These are phyloP conservation scores for Acanthochromis polyacanthus DNA, from an alignment of 2,113 vertebrate genomes.

Conservation along the genomic window DNA sequence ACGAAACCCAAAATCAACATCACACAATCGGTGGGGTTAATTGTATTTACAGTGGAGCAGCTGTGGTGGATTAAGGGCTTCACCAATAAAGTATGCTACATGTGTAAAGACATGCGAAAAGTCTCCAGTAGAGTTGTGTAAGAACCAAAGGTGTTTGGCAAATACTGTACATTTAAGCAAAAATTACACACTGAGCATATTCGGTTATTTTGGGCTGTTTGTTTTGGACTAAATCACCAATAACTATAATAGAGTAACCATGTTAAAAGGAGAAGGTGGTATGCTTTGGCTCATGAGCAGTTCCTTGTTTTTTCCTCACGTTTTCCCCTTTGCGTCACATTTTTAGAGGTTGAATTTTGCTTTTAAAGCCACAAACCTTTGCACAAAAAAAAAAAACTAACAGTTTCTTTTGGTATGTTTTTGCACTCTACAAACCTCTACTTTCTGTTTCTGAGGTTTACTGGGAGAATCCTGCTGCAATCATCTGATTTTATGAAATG, in stretches of 20 bases:
- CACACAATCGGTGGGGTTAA: slow-evolving; percentile 70
- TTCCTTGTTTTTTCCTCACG: not conserved
- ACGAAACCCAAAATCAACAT: slow-evolving; percentile 73
- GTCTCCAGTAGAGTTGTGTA: not conserved
- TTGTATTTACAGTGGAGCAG: slow-evolving; percentile 76
- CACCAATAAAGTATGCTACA: slow-evolving; percentile 29
- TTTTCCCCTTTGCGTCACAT: not conserved
- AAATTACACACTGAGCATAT: not conserved
- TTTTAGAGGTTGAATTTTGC: not conserved
- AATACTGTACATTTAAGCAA: slow-evolving; percentile 3
- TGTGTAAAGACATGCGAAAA: slow-evolving; percentile 23
- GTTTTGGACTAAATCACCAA: not conserved
- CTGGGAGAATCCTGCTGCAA: not conserved
- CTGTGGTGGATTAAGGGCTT: slow-evolving; percentile 64
- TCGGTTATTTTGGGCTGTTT: not conserved
- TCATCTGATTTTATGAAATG: not conserved
- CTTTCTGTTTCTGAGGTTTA: not conserved
- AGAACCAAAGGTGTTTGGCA: not conserved
- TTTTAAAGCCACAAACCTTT: not conserved
- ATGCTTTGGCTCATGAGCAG: not conserved
- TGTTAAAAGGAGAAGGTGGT: not conserved
- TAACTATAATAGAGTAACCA: not conserved
- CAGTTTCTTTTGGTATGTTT: not conserved
- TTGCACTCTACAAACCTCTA: not conserved
- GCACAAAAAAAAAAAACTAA: not conserved